Percentiles rank a stretch among this genome's conserved stretches.
Conservation (phyloP, 1,140 invertebrate genomes). For the Pemphigus obesinymphae region DNA sequence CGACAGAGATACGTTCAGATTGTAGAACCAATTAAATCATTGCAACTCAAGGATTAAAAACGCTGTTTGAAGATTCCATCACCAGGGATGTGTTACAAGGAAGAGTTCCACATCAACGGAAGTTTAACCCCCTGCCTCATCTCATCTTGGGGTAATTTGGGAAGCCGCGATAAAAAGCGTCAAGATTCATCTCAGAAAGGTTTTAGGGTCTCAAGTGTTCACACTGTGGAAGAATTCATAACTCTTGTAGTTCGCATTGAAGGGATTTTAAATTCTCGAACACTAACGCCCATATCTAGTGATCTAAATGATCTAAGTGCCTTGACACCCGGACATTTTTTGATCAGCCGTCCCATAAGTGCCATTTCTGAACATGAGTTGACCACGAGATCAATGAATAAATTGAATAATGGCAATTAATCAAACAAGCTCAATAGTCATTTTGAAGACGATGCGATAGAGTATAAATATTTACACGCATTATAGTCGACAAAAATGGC, state of each 20-base stretch:
- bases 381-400: slow-evolving; percentile 36
- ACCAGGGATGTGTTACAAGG: neutral
- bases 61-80: no score
- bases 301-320: slow-evolving; percentile 47
- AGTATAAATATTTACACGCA: slow-evolving; percentile 47
- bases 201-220: slow-evolving; percentile 45
- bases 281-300: slow-evolving; percentile 48
- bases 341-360: slow-evolving; percentile 42
- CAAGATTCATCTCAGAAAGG: slow-evolving; percentile 48
- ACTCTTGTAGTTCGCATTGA: slow-evolving; percentile 45
- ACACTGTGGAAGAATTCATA: slow-evolving; percentile 48
- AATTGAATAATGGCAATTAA: slow-evolving; percentile 43
- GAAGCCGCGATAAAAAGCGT: no score
- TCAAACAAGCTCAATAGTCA: slow-evolving; percentile 44
- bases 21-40: slow-evolving; percentile 48
- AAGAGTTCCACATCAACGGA: neutral
- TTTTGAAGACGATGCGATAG: slow-evolving; percentile 47
- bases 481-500: slow-evolving; percentile 48
- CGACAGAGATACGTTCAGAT: no score
- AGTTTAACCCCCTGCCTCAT: slow-evolving; percentile 46
- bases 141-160: slow-evolving; percentile 50
- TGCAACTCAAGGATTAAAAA: slow-evolving; percentile 44
- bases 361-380: slow-evolving; percentile 24
- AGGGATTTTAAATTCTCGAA: slow-evolving; percentile 49
- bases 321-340: no score